These are phyloP conservation scores for Mustelus asterias DNA, from an alignment of 2,113 vertebrate species.

Conservation along the genomic window DNA sequence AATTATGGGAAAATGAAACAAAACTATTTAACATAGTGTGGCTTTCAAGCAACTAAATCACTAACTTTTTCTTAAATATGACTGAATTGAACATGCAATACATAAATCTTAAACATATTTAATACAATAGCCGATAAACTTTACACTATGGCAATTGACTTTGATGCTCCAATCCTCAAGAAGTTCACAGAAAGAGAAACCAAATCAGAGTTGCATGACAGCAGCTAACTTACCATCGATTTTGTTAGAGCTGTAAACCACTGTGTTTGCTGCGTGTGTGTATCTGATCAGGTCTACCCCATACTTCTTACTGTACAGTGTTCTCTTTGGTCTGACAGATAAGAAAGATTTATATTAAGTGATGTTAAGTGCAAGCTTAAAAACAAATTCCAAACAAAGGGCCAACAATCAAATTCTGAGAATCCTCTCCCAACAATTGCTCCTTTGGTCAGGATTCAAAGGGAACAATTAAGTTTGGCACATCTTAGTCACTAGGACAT, in stretches of 20 bases:
- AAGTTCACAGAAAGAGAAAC: background rate
- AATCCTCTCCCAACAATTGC: background rate
- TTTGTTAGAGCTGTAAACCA: constrained; percentile 99
- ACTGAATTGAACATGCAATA: background rate
- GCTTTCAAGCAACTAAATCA: background rate
- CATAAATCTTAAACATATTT: background rate
- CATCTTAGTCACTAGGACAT: background rate
- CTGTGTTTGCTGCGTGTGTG: constrained; percentile 96
- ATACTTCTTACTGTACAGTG: constrained; percentile 98
- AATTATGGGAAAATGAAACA: background rate
- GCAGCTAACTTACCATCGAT: constrained; percentile 81
- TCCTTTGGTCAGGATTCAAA: background rate
- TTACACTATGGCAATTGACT: background rate
- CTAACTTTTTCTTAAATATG: background rate
- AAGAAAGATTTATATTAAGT: constrained; percentile 40
- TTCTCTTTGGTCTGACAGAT: constrained; percentile 83
- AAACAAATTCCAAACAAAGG: background rate
- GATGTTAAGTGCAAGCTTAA: background rate
- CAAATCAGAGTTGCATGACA: background rate
- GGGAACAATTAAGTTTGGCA: background rate
- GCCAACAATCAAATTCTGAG: background rate
- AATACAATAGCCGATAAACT: background rate
- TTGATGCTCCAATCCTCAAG: background rate
- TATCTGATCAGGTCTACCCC: constrained; percentile 98
- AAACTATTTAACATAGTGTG: background rate